These are phyloP conservation scores for Saiga tatarica DNA, from an alignment of 2,113 vertebrate species.

Conservation along the genomic window DNA sequence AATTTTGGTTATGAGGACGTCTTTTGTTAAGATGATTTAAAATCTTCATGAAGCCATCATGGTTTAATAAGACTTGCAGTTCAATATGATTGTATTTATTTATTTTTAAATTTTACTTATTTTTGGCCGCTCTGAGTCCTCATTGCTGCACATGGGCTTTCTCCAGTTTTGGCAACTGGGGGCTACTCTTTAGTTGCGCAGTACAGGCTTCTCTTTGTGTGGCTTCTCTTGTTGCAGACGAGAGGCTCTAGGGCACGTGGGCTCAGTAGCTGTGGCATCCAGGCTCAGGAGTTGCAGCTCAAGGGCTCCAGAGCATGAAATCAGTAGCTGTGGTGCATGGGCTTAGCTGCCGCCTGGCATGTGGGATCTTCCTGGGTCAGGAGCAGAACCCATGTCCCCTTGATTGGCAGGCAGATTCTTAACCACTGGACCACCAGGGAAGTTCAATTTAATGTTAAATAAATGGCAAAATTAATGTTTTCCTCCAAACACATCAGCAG, in stretches of 20 bases:
- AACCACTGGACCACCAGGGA: background rate
- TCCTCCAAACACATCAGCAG: background rate
- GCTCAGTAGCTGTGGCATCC: background rate
- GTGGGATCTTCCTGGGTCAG: background rate
- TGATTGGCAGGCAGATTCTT: background rate
- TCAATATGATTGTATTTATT: background rate
- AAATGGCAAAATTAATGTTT: background rate
- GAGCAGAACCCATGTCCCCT: background rate
- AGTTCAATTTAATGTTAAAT: background rate
- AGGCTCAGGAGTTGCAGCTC: background rate
- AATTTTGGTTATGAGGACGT: background rate
- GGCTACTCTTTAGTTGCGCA: rapidly evolving
- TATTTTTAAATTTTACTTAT: background rate
- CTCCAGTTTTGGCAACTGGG: background rate
- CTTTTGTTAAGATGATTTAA: background rate
- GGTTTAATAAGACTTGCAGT: background rate
- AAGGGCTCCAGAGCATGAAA: background rate
- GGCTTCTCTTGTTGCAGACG: background rate
- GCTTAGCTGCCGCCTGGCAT: background rate
- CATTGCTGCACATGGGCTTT: background rate
- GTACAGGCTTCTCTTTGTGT: background rate
- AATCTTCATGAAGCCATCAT: background rate
- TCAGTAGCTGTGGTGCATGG: background rate
- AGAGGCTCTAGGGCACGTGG: background rate
- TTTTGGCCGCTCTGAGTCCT: background rate